These are phyloP conservation scores for Capitella teleta DNA, from an alignment of 1,140 invertebrate genomes.

Conservation along the genomic window DNA sequence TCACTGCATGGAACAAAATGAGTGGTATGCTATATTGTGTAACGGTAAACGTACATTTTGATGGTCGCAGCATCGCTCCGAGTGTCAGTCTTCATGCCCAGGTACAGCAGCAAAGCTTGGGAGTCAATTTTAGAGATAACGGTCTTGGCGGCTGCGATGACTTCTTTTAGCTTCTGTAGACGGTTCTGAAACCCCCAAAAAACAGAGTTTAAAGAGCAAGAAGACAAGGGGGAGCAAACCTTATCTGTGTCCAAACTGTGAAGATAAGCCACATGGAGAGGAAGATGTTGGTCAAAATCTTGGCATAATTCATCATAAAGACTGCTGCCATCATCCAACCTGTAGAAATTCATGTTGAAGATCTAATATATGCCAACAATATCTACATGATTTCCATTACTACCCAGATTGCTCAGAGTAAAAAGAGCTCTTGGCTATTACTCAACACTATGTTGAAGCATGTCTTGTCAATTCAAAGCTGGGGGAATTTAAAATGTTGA, in stretches of 20 bases:
- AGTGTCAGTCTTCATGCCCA: constrained; percentile 67
- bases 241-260: constrained; percentile 56
- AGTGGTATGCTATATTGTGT: background rate
- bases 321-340: background rate
- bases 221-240: too few species aligned
- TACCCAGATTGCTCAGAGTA: too few species aligned
- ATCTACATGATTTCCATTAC: too few species aligned
- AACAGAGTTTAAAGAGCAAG: too few species aligned
- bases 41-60: constrained; percentile 49
- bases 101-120: constrained; percentile 57
- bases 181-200: constrained; percentile 1
- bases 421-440: too few species aligned
- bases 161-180: constrained; percentile 25
- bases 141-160: constrained; percentile 51
- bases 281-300: constrained; percentile 59
- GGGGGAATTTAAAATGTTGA: too few species aligned
- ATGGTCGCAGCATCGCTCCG: constrained; percentile 64
- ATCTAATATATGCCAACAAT: background rate
- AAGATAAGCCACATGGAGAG: constrained; percentile 63
- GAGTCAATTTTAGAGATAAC: constrained; percentile 63
- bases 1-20: constrained; percentile 41
- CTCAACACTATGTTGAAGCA: too few species aligned
- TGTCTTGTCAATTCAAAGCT: too few species aligned
- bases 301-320: constrained; percentile 64
- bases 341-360: background rate